These are phyloP conservation scores for Melopsittacus undulatus DNA, from an alignment of 2,797 vertebrate species.

Conservation along the genomic window DNA sequence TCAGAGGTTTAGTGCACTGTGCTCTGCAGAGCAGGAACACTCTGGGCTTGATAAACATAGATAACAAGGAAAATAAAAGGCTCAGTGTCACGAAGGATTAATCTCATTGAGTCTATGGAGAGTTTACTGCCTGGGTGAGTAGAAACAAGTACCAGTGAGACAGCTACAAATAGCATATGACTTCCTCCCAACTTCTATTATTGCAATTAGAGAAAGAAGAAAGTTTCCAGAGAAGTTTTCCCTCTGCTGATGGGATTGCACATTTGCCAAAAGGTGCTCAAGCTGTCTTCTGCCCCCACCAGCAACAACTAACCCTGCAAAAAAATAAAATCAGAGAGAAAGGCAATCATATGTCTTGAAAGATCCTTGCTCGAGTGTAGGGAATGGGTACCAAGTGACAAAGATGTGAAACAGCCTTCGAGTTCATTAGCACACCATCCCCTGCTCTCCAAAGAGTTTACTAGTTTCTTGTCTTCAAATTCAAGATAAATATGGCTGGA, in stretches of 20 bases:
- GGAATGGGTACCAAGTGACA: background rate
- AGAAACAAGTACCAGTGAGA: conserved; percentile 9
- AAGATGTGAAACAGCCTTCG: background rate
- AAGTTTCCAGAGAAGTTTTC: background rate
- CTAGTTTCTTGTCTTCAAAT: background rate
- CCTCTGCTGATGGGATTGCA: background rate
- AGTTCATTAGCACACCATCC: background rate
- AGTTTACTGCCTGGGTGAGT: background rate
- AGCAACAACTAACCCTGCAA: background rate
- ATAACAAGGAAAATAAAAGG: conserved; percentile 48
- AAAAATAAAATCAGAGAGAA: background rate
- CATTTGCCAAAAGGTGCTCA: background rate
- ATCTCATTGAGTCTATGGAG: background rate
- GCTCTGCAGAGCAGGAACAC: background rate
- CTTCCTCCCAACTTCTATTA: conserved; percentile 1
- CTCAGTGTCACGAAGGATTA: conserved; percentile 43
- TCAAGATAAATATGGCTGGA: background rate
- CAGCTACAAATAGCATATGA: conserved; percentile 26
- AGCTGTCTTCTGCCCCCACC: background rate
- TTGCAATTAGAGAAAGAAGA: background rate
- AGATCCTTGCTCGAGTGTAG: background rate
- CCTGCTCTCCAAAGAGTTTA: background rate
- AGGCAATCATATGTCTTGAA: background rate
- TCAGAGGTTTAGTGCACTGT: background rate
- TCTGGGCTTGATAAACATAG: background rate